phyloP scores from a whole-genome alignment of 1,140 invertebrate genomes.

The Lethocerus indicus region DNA sequence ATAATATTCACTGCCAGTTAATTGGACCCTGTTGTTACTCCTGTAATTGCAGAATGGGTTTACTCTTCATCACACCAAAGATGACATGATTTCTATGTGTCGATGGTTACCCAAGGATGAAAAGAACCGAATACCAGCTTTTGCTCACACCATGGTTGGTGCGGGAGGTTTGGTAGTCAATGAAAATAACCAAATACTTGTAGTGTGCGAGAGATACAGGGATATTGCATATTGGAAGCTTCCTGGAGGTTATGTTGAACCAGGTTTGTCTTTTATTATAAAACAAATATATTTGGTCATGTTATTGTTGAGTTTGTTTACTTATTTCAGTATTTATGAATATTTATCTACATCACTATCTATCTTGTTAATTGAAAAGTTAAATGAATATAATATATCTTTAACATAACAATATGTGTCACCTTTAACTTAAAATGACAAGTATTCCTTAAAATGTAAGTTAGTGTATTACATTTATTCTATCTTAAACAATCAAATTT shows the following conservation, averaged over 20 bases:
- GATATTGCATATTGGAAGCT: constrained; percentile 58
- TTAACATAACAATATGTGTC: too few species aligned
- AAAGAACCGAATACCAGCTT: constrained; percentile 52
- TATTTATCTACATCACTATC: too few species aligned
- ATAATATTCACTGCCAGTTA: neutral
- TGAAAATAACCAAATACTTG: constrained; percentile 48
- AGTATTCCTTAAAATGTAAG: too few species aligned
- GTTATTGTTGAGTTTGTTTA: too few species aligned
- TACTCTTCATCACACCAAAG: constrained; percentile 68
- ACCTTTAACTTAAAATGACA: too few species aligned
- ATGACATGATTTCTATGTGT: constrained; percentile 57
- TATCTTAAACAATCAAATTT: too few species aligned
- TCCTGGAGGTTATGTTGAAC: constrained; percentile 79
- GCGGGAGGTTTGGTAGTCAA: constrained; percentile 78
- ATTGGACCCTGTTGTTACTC: neutral
- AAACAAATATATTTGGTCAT: too few species aligned
- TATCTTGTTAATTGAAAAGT: too few species aligned
- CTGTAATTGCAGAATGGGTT: constrained; percentile 48
- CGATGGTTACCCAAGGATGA: constrained; percentile 54
- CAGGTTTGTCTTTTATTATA: constrained; percentile 31
- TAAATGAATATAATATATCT: too few species aligned
- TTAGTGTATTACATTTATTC: too few species aligned
- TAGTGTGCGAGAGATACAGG: constrained; percentile 58
- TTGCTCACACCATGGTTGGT: constrained; percentile 71
- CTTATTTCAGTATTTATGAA: neutral